Conservation (phyloP, 1,140 invertebrate species). For the Onthophagus taurus region DNA sequence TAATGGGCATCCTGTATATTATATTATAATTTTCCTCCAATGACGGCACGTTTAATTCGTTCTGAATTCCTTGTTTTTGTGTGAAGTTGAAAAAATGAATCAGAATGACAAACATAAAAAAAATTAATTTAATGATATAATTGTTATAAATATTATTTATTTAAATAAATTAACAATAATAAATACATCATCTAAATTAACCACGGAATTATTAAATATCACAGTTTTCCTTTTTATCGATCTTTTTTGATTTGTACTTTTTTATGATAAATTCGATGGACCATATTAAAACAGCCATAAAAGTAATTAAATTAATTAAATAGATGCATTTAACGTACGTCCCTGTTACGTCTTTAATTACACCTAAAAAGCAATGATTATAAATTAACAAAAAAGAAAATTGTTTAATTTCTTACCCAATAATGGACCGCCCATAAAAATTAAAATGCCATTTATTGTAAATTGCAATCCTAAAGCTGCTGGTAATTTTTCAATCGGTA, state of each 20-base stretch:
- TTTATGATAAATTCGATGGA: background rate
- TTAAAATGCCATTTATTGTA: constrained; percentile 2
- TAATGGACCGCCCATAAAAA: constrained; percentile 1
- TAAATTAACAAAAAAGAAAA: background rate
- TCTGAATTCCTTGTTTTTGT: too few relatives aligned
- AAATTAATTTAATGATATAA: too few relatives aligned
- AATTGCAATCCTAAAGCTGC: constrained; percentile 2
- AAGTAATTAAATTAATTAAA: background rate
- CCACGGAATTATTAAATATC: too few relatives aligned
- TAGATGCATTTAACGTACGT: background rate
- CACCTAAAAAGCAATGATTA: background rate
- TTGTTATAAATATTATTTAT: too few relatives aligned
- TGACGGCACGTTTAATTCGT: too few relatives aligned
- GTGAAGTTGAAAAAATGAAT: too few relatives aligned
- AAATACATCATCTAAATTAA: too few relatives aligned
- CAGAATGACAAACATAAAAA: too few relatives aligned
- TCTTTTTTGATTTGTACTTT: background rate
- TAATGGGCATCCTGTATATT: too few relatives aligned
- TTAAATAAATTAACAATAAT: too few relatives aligned
- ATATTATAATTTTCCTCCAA: too few relatives aligned
- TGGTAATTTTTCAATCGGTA: background rate
- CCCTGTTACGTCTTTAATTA: background rate
- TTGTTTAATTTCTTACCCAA: background rate
- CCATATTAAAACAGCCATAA: background rate
- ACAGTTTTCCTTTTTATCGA: too few relatives aligned